Conservation (phyloP, 2,113 vertebrate genomes). For the Parus major region DNA sequence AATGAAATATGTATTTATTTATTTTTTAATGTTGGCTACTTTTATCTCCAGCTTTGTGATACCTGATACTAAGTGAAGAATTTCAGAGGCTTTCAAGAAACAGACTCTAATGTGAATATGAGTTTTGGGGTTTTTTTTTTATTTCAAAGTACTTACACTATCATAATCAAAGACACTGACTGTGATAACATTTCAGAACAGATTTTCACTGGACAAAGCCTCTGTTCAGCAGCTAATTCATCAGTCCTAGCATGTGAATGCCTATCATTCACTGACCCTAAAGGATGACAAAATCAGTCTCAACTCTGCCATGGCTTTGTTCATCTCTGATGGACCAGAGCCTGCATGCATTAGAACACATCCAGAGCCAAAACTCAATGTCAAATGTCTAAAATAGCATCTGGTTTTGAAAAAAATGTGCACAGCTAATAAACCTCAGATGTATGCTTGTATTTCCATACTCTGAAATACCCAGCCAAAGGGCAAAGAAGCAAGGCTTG, state of each 20-base stretch:
- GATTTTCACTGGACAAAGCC: neutral
- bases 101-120: neutral
- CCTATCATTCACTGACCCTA: neutral
- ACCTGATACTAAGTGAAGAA: neutral
- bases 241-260: neutral
- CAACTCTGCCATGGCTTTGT: neutral
- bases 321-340: neutral
- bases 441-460: neutral
- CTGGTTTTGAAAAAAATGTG: neutral
- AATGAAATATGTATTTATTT: neutral
- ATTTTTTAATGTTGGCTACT: neutral
- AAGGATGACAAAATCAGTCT: neutral
- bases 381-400: neutral
- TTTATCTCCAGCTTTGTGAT: neutral
- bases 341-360: neutral
- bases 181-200: neutral
- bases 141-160: neutral
- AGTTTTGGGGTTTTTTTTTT: neutral
- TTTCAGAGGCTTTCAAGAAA: neutral
- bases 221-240: neutral
- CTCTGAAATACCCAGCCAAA: neutral
- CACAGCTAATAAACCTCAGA: neutral
- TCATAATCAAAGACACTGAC: neutral
- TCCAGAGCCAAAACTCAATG: neutral
- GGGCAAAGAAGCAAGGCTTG: neutral